A percentile compares a stretch with the other conserved stretches of the same genome.
phyloP scores from a whole-genome alignment of 2,797 vertebrate species.

The Pteropus rufus region DNA sequence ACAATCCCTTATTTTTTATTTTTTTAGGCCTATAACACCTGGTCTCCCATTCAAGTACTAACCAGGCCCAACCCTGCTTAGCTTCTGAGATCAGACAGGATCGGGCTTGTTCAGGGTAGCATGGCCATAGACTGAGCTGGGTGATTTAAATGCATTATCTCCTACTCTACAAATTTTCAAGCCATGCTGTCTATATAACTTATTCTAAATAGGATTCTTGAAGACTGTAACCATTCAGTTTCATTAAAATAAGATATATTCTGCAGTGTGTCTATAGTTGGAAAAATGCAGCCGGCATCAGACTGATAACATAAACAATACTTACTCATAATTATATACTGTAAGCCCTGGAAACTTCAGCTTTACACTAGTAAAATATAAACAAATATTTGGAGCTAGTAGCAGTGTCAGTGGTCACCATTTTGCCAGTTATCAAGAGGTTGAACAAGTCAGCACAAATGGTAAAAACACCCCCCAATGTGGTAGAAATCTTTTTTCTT shows the following conservation, averaged over 20 bases:
- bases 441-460: background rate
- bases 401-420: background rate
- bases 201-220: background rate
- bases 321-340: background rate
- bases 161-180: background rate
- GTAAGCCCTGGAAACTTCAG: background rate
- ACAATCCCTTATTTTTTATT: too few relatives aligned
- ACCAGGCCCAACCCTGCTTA: too few relatives aligned
- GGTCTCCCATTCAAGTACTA: too few relatives aligned
- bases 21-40: too few relatives aligned
- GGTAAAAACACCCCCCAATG: background rate
- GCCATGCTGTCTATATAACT: background rate
- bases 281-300: background rate
- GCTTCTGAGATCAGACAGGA: too few relatives aligned
- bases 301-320: background rate
- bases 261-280: background rate
- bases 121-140: too few relatives aligned
- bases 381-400: background rate
- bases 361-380: background rate
- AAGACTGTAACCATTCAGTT: background rate
- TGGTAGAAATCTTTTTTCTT: background rate
- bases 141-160: background rate
- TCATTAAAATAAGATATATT: background rate
- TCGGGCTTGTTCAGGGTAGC: too few relatives aligned
- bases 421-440: background rate